phyloP scores from a whole-genome alignment of 2,888 invertebrate species.

The Metallyticus violacea region DNA sequence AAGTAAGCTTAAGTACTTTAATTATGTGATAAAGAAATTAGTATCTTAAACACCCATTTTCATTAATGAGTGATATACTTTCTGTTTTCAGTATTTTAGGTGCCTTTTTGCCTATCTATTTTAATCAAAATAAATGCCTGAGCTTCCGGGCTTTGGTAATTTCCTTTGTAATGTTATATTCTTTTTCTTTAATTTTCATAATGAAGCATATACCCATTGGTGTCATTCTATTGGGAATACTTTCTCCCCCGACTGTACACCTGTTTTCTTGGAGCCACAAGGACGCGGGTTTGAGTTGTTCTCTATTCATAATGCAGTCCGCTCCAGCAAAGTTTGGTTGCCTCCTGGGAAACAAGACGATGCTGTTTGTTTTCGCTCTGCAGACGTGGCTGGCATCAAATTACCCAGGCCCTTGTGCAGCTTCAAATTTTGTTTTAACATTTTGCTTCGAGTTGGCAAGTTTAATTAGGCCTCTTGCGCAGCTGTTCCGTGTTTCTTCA shows the following conservation, averaged over 20 bases:
- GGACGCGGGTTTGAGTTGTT: not conserved
- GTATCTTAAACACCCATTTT: too few relatives aligned
- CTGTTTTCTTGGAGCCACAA: not conserved
- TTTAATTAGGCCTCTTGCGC: not conserved
- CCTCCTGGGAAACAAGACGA: not conserved
- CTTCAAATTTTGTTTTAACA: not conserved
- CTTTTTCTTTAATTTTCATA: too few relatives aligned
- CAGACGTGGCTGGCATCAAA: not conserved
- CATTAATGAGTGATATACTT: too few relatives aligned
- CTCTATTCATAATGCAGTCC: not conserved
- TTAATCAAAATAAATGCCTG: too few relatives aligned
- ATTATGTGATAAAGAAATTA: too few relatives aligned
- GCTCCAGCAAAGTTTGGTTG: not conserved
- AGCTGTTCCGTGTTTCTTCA: not conserved
- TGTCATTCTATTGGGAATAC: not conserved
- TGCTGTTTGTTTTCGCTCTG: not conserved
- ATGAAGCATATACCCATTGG: too few relatives aligned
- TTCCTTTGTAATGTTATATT: too few relatives aligned
- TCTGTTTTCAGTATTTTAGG: too few relatives aligned
- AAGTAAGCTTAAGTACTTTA: too few relatives aligned
- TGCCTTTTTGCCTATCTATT: too few relatives aligned
- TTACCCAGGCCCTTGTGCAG: not conserved
- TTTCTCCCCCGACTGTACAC: not conserved
- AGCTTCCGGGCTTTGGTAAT: too few relatives aligned
- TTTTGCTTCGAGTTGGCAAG: not conserved